phyloP scores from a whole-genome alignment of 2,888 invertebrate genomes.

The Cacoxenus indagator region DNA sequence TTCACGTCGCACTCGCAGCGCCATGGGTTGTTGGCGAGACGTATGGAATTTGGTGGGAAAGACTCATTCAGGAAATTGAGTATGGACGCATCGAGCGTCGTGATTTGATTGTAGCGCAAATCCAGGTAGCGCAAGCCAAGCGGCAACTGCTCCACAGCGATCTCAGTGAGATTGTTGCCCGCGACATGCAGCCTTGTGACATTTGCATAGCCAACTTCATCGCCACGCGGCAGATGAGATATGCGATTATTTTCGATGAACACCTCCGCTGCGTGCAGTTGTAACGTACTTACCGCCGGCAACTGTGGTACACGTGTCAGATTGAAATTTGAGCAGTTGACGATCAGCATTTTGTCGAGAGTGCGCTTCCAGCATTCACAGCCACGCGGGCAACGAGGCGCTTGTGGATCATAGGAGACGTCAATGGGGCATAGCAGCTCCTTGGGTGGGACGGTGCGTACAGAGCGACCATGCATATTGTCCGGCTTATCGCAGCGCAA shows the following conservation, averaged over 20 bases:
- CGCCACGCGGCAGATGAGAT: slow-evolving; percentile 62
- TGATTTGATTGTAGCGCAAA: slow-evolving; percentile 74
- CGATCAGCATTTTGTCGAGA: slow-evolving; percentile 70
- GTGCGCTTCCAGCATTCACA: slow-evolving; percentile 74
- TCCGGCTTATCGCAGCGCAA: slow-evolving; percentile 70
- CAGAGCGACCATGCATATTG: slow-evolving; percentile 39
- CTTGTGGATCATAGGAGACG: slow-evolving; percentile 47
- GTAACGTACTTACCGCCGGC: slow-evolving; percentile 53
- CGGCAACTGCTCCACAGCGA: slow-evolving; percentile 71
- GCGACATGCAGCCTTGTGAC: slow-evolving; percentile 72
- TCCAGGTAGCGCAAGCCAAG: slow-evolving; percentile 72
- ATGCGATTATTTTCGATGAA: slow-evolving; percentile 71
- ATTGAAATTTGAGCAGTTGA: slow-evolving; percentile 73
- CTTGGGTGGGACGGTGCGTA: slow-evolving; percentile 67
- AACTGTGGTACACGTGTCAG: slow-evolving; percentile 71
- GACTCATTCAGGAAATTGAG: slow-evolving; percentile 71
- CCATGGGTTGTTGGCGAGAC: slow-evolving; percentile 79
- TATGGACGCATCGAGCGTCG: slow-evolving; percentile 69
- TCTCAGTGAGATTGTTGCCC: slow-evolving; percentile 71
- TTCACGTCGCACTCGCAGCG: slow-evolving; percentile 77
- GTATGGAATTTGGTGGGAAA: slow-evolving; percentile 71
- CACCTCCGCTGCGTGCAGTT: slow-evolving; percentile 70
- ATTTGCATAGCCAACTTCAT: slow-evolving; percentile 70
- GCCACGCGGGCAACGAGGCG: slow-evolving; percentile 71
- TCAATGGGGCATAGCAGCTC: slow-evolving; percentile 72